Evolutionary conservation across 2,888 invertebrate species (phyloP).

Genomic region (Nomada hirtipes): DNA sequence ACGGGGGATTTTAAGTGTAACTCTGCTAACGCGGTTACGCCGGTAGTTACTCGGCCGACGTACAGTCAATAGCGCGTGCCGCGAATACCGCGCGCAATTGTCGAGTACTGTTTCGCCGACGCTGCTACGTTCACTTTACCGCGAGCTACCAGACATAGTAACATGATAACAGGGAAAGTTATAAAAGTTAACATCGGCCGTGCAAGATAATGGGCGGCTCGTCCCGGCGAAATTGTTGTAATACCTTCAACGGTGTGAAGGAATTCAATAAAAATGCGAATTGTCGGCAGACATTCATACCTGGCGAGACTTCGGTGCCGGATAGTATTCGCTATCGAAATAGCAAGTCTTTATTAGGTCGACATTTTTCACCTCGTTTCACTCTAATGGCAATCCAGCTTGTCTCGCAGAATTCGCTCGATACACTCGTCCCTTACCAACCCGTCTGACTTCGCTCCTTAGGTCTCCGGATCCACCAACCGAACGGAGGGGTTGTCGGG

Average conservation of each 20-base stretch:
- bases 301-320: background rate
- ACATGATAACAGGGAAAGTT: conserved; percentile 10
- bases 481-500: conserved; percentile 45
- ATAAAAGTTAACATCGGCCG: background rate
- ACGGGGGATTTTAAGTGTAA: conserved; percentile 21
- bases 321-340: conserved; percentile 4
- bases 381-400: conserved; percentile 46
- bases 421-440: conserved; percentile 27
- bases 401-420: conserved; percentile 56
- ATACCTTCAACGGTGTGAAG: background rate
- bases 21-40: conserved; percentile 6
- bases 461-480: conserved; percentile 13
- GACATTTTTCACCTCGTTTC: conserved; percentile 61
- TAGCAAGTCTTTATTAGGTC: conserved; percentile 23
- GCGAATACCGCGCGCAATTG: conserved; percentile 8
- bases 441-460: conserved; percentile 28
- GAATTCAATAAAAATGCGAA: conserved; percentile 19
- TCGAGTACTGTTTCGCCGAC: background rate
- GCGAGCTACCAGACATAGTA: background rate
- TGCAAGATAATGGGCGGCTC: too few species aligned
- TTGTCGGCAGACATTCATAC: background rate
- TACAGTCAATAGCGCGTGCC: conserved; percentile 16
- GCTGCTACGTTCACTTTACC: background rate
- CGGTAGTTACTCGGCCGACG: background rate
- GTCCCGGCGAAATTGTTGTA: too few species aligned